Evolutionary conservation across 2,888 invertebrate species (phyloP).

Genomic region (Apamea anceps): DNA sequence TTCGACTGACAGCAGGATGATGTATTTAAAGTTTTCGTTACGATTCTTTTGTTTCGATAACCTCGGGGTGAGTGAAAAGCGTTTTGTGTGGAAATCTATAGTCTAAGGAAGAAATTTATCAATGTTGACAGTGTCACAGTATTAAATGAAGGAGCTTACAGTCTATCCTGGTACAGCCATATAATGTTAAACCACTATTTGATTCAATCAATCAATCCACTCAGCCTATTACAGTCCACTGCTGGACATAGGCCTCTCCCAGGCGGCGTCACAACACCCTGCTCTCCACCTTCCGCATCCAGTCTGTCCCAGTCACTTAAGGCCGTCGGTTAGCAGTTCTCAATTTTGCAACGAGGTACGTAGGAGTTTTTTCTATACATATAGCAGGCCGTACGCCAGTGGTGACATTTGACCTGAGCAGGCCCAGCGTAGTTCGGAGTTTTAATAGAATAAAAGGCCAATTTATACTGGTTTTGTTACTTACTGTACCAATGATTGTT

Average conservation of each 20-base stretch:
- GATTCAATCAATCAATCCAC: neutral
- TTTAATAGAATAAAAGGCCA: neutral
- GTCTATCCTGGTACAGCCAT: neutral
- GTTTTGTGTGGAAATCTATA: neutral
- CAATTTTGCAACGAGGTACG: neutral
- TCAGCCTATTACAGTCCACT: too few species aligned
- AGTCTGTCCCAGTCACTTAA: too few species aligned
- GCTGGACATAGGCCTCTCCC: too few species aligned
- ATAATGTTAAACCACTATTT: neutral
- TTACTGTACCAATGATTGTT: neutral
- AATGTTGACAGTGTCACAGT: neutral
- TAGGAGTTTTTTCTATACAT: neutral
- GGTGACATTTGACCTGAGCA: neutral
- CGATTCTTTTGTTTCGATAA: conserved; percentile 4
- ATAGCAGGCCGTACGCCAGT: neutral
- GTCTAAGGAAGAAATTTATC: neutral
- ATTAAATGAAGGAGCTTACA: neutral
- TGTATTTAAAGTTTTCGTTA: conserved; percentile 16
- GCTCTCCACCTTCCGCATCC: too few species aligned
- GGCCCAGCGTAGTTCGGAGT: neutral
- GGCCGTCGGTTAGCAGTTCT: too few species aligned
- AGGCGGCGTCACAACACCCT: too few species aligned
- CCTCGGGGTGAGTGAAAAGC: neutral
- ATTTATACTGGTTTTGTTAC: neutral
- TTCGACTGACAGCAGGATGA: conserved; percentile 1